Conservation (phyloP, 2,888 invertebrate species). For the Drosophila hawaiiensis region DNA sequence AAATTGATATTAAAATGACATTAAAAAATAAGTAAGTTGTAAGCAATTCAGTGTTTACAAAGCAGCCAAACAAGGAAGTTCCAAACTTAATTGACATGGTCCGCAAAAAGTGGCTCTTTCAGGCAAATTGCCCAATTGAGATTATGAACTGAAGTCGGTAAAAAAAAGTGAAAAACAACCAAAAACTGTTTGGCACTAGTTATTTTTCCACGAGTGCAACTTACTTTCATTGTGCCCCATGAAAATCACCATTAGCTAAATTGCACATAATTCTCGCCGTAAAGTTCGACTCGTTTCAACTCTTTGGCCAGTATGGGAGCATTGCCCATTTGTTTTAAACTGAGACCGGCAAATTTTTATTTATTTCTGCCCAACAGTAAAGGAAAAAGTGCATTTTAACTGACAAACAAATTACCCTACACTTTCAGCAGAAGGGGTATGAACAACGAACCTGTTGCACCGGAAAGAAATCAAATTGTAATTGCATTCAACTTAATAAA, state of each 20-base stretch:
- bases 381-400: not conserved
- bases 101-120: slow-evolving; percentile 16
- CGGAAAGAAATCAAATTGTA: not conserved
- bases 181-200: slow-evolving; percentile 1
- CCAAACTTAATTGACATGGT: slow-evolving; percentile 11
- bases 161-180: not conserved
- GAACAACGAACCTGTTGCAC: not conserved
- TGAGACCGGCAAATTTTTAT: slow-evolving; percentile 38
- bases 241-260: slow-evolving; percentile 77
- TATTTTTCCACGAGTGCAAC: slow-evolving; percentile 1
- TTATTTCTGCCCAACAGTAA: slow-evolving; percentile 4
- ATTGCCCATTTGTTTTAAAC: slow-evolving; percentile 51
- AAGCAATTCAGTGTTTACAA: slow-evolving; percentile 5
- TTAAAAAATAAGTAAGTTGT: slow-evolving; percentile 5
- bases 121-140: slow-evolving; percentile 7
- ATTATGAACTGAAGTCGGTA: slow-evolving; percentile 8
- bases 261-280: slow-evolving; percentile 68
- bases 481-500: not conserved
- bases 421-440: not conserved
- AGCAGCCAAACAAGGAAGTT: slow-evolving; percentile 31
- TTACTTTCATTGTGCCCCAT: slow-evolving; percentile 40
- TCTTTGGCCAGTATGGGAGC: slow-evolving; percentile 12
- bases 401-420: not conserved
- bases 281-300: slow-evolving; percentile 26
- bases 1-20: slow-evolving; percentile 24